Evolutionary conservation across 1,140 invertebrate species (phyloP).

Genomic region (Musca vetustissima): DNA sequence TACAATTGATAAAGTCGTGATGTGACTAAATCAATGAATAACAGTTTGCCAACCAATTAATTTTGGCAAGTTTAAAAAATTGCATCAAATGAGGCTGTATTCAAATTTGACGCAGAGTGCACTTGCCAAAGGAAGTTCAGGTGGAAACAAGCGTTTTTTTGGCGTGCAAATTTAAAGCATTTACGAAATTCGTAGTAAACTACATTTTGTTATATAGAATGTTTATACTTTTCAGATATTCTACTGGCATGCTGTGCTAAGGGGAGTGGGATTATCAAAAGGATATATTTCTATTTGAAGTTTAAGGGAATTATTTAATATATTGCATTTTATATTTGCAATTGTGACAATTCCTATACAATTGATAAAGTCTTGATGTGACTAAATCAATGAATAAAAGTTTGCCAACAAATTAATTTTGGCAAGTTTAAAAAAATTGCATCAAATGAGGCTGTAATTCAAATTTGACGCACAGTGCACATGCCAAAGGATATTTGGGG

Average conservation of each 20-base stretch:
- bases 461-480: slow-evolving; percentile 24
- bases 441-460: slow-evolving; percentile 4
- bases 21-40: slow-evolving; percentile 25
- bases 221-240: no score
- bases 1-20: slow-evolving; percentile 12
- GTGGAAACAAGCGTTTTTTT: no score
- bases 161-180: no score
- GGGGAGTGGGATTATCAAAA: no score
- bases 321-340: neutral
- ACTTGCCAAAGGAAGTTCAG: neutral
- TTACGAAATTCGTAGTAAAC: no score
- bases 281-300: neutral
- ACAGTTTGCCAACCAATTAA: slow-evolving; percentile 10
- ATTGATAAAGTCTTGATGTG: slow-evolving; percentile 2
- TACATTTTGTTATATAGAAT: no score
- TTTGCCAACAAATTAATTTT: slow-evolving; percentile 12
- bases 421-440: slow-evolving; percentile 21
- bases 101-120: slow-evolving; percentile 24
- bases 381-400: slow-evolving; percentile 26
- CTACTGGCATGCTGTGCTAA: no score
- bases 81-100: slow-evolving; percentile 9
- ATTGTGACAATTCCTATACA: slow-evolving; percentile 22
- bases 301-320: neutral
- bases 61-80: slow-evolving; percentile 18
- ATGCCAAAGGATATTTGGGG: neutral